These are phyloP conservation scores for Uria lomvia DNA, from an alignment of 2,113 vertebrate species.

Conservation along the genomic window DNA sequence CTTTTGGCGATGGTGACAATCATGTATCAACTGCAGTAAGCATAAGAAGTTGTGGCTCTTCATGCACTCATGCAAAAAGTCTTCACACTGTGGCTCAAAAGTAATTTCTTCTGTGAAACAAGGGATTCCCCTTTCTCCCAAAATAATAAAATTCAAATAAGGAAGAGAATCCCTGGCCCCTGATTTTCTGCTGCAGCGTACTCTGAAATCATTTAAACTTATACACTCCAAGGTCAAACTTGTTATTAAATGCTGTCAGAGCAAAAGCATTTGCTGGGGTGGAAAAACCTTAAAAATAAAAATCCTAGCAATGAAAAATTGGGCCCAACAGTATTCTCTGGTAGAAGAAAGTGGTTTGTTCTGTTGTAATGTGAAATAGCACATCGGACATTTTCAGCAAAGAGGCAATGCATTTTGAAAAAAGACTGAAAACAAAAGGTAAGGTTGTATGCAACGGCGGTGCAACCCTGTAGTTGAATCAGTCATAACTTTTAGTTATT, in stretches of 20 bases:
- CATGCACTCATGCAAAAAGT: not conserved
- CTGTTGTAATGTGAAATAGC: not conserved
- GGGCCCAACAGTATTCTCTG: not conserved
- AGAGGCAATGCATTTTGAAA: not conserved
- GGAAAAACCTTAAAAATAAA: not conserved
- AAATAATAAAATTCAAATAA: conserved; percentile 64
- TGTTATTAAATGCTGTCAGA: conserved; percentile 51
- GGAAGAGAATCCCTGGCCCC: conserved; percentile 30
- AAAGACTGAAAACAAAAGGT: not conserved
- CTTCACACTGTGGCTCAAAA: conserved; percentile 5
- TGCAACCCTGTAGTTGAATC: not conserved
- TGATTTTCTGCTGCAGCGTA: not conserved
- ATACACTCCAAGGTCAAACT: conserved; percentile 32
- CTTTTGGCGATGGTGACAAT: not conserved
- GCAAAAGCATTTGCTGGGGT: conserved; percentile 1
- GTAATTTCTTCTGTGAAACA: conserved; percentile 50
- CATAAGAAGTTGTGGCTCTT: not conserved
- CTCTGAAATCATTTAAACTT: conserved; percentile 28
- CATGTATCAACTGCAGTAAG: not conserved
- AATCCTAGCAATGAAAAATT: not conserved
- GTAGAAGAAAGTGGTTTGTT: not conserved
- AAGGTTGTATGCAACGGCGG: not conserved
- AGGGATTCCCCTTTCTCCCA: conserved; percentile 44
- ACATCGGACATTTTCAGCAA: not conserved
- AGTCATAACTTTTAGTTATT: not conserved